Conservation (phyloP, 2,888 invertebrate genomes). For the Dendrolimus pini region DNA sequence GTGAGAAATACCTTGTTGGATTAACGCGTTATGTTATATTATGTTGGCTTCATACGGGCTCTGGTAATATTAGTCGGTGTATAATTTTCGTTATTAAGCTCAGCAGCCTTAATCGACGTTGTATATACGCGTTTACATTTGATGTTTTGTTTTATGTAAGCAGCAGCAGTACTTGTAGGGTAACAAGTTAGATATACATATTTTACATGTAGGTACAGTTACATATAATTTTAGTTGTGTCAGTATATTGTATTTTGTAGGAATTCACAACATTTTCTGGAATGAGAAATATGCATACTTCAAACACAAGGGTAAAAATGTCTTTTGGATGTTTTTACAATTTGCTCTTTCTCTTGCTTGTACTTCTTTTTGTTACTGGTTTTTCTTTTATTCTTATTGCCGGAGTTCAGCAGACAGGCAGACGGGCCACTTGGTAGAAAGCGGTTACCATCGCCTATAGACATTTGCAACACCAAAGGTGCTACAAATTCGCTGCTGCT, state of each 20-base stretch:
- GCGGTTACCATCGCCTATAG: no score
- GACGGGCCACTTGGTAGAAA: no score
- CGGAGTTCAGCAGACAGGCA: no score
- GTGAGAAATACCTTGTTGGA: slow-evolving; percentile 28
- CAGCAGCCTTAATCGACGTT: background rate
- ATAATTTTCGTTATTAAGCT: slow-evolving; percentile 8
- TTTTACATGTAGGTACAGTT: background rate
- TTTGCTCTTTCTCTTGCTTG: no score
- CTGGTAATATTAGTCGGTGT: slow-evolving; percentile 7
- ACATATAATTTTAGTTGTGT: background rate
- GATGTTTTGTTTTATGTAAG: background rate
- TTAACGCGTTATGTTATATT: slow-evolving; percentile 35
- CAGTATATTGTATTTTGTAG: background rate
- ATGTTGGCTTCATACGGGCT: background rate
- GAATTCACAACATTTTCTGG: no score
- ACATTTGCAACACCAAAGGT: no score
- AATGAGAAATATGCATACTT: no score
- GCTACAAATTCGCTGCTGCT: no score
- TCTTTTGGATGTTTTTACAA: no score
- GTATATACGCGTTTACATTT: slow-evolving; percentile 1
- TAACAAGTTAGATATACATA: background rate
- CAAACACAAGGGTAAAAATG: no score
- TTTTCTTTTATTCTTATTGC: no score
- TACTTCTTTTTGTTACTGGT: no score
- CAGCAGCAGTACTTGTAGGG: background rate